Conservation (phyloP, 2,888 invertebrate genomes). For the Cetonia aurata region DNA sequence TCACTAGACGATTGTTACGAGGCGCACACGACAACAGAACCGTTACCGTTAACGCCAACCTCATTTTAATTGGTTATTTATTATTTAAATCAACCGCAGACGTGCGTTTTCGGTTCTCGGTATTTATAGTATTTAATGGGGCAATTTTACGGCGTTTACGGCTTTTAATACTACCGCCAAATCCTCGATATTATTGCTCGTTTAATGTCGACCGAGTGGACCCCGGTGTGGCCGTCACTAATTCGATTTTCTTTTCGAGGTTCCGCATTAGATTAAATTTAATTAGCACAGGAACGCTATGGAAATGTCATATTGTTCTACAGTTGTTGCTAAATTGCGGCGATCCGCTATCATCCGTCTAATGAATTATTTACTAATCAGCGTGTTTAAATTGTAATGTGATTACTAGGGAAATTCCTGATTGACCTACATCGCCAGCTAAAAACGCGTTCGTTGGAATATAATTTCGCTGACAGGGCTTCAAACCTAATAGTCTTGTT, state of each 20-base stretch:
- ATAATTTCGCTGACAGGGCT: conserved; percentile 13
- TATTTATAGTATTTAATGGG: conserved; percentile 15
- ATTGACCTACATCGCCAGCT: conserved; percentile 22
- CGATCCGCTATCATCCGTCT: conserved; percentile 15
- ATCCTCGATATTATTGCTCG: conserved; percentile 16
- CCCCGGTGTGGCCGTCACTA: not conserved
- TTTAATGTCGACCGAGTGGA: conserved; percentile 17
- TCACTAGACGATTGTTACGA: not conserved
- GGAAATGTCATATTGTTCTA: conserved; percentile 27
- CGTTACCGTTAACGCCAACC: not conserved
- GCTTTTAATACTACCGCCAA: conserved; percentile 7
- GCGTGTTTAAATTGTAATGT: conserved; percentile 27
- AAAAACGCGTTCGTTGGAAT: not conserved
- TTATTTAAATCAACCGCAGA: conserved; percentile 24
- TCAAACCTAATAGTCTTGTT: not conserved
- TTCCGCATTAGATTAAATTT: conserved; percentile 16
- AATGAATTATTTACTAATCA: conserved; percentile 33
- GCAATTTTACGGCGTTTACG: not conserved
- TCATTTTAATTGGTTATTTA: conserved; percentile 37
- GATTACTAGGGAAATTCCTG: conserved; percentile 20
- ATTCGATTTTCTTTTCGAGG: conserved; percentile 27
- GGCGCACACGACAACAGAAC: conserved; percentile 7
- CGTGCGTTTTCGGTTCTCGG: not conserved
- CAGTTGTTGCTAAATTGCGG: conserved; percentile 8
- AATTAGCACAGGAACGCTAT: conserved; percentile 13